These are phyloP conservation scores for Martes martes DNA, from an alignment of 2,113 vertebrate species.

Conservation along the genomic window DNA sequence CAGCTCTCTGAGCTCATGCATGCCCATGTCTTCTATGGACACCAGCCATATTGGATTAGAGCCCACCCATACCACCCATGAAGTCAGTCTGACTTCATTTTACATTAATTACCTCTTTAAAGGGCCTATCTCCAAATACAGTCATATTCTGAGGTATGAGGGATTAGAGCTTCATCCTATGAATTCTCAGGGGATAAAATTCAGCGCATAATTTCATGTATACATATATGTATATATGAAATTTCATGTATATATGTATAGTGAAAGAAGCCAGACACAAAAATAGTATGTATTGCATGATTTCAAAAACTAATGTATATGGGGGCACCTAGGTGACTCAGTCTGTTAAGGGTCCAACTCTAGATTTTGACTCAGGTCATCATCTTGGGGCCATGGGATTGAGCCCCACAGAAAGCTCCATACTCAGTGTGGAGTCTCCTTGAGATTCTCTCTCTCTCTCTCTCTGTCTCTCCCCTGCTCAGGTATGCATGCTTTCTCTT, in stretches of 20 bases:
- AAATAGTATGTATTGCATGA: neutral
- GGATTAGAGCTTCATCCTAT: neutral
- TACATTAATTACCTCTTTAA: neutral
- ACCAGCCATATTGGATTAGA: neutral
- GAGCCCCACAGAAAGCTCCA: too few species aligned
- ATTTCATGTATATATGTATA: neutral
- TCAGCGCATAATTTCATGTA: neutral
- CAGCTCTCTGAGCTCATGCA: neutral
- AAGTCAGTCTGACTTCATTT: neutral
- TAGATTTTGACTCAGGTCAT: neutral
- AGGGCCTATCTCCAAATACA: neutral
- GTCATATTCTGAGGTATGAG: neutral
- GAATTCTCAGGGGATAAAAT: neutral
- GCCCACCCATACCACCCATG: neutral
- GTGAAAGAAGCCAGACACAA: neutral
- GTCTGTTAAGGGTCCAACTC: neutral
- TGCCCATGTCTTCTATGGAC: neutral
- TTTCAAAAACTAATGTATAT: neutral
- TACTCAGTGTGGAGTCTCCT: neutral
- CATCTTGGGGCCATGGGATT: too few species aligned
- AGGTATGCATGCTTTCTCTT: neutral
- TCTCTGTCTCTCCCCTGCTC: neutral
- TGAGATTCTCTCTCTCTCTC: neutral
- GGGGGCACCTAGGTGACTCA: neutral
- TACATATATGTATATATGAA: neutral